Conservation (phyloP, 2,113 vertebrate species). For the Sceloporus undulatus region DNA sequence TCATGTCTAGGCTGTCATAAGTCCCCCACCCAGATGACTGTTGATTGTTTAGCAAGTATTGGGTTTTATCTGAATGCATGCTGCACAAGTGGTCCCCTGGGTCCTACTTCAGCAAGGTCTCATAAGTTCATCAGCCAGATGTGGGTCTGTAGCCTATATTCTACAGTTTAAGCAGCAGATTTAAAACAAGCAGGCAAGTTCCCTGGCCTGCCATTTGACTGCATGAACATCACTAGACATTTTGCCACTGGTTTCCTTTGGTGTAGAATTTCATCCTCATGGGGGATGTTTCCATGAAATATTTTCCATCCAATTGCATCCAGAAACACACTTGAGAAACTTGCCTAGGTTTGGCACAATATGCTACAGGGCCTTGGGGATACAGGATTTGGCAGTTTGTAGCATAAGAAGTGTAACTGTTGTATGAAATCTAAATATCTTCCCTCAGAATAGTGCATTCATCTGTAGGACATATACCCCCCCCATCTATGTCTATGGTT, state of each 20-base stretch:
- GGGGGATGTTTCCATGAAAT: background rate
- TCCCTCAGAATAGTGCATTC: background rate
- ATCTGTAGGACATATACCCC: background rate
- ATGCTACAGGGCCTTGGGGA: too few relatives aligned
- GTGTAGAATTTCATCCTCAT: background rate
- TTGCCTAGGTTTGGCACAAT: background rate
- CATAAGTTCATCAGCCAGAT: background rate
- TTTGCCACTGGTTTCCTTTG: background rate
- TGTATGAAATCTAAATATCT: background rate
- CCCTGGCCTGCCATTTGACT: background rate
- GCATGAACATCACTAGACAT: background rate
- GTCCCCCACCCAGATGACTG: background rate
- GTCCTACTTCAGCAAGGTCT: slow-evolving; percentile 2
- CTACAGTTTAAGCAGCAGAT: too few relatives aligned
- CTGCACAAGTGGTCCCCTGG: background rate
- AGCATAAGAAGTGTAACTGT: background rate
- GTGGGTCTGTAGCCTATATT: background rate
- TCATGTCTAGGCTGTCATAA: background rate
- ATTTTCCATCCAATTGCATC: background rate
- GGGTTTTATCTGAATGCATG: background rate
- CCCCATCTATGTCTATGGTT: too few relatives aligned
- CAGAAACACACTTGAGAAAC: background rate
- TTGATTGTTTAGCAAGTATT: background rate
- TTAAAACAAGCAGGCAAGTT: background rate
- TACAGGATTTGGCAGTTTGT: background rate